Base-by-base conservation (phyloP, 2,113 vertebrate species). In the Montifringilla adamsi region DNA sequence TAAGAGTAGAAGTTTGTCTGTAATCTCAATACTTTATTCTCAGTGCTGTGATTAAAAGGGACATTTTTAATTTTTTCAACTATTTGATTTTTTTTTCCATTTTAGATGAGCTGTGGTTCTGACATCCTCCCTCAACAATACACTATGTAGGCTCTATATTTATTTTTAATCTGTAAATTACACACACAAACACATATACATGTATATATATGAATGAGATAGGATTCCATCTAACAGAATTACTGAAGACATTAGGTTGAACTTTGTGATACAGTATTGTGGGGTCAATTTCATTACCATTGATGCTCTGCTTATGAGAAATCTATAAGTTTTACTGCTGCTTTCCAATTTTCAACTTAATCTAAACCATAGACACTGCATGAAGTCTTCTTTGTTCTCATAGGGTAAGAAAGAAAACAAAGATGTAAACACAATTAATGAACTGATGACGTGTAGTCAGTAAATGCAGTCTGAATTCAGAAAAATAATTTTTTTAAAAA, bases 251-350 rank as follows among this genome's bases (percentile, higher is more conserved):
- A 73, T 91, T 82, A 81, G 75, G 60, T 93, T 96, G 96, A 96
- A 97, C 96, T 96, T 92, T 50, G 94, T 63, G 76, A 68, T 89
- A 89, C 84, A 47, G 46, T 85, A 94, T 89, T 90, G 86, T 62
- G 83, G 89, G 95, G 96, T 94, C 92, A 96, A 82, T 88, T 83
- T 74, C 92, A 87, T 92, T 94, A 92, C 89, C 87, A 92, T 85
- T 76, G 84, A 96, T 92, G 74, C 85, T 37, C 90, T 94, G 79
- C 94, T 94, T 93, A 91, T 76, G 81, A 96, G 95, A 96, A 97
- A 92, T 90, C 73, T 95, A 18, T 90, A 97, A 80, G 78, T 95
- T 88, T 96, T 82, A 96, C 60, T 96, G 95, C 77, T 89, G 66
- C 87, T 94, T 96, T 95, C 86, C 89, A 94, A 90, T 95, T 96